Base-by-base conservation (phyloP, 2,797 vertebrate species). In the Catamblyrhynchus diadema region DNA sequence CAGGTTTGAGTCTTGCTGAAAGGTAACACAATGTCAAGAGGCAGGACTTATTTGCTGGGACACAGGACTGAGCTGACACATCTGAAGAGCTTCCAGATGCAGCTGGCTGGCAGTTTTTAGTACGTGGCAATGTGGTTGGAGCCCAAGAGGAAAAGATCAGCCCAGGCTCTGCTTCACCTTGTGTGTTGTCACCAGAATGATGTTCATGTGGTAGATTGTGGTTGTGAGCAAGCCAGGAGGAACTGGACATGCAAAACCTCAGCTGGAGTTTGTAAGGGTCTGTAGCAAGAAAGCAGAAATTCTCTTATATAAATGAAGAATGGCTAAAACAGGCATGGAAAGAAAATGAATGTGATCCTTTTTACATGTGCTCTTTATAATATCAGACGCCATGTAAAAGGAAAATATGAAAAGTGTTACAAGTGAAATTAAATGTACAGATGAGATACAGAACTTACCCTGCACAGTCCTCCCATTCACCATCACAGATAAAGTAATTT, bases 401-500 rank as follows among this genome's bases (percentile, higher is more conserved):
- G 37, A 79, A 94, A 92, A 93, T 50, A 14, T 39, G n/a, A 59
- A 41, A 67, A 79, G 20, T 32, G 18, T 60, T 81, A 10, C 27
- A 70, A 74, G 39, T 69, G 50, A 90, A 74, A 83, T 77, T 44
- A 80, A 87, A 83, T 30, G 47, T 71, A 64, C 27, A 54, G 74
- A 86, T 80, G 90, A 93, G 66, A 81, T 70, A 74, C 45, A 79
- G 70, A 77, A 73, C 14, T 88, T 81, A 45, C 37, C 50, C 73
- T 94, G 72, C 59, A 56, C 25, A 59, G 65, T 71, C 65, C 53
- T 67, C 59, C 75, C 54, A 83, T 88, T 83, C 53, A 88, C 28
- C 54, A 80, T 47, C 64, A 66, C 23, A 71, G 73, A 70, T 95
- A 96, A 77, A 93, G 81, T 60, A 82, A 91, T 84, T 88, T 95